Percentiles rank a stretch among this genome's conserved stretches.
These are phyloP conservation scores for Pipistrellus kuhlii DNA, from an alignment of 2,797 vertebrate species.

Conservation along the genomic window DNA sequence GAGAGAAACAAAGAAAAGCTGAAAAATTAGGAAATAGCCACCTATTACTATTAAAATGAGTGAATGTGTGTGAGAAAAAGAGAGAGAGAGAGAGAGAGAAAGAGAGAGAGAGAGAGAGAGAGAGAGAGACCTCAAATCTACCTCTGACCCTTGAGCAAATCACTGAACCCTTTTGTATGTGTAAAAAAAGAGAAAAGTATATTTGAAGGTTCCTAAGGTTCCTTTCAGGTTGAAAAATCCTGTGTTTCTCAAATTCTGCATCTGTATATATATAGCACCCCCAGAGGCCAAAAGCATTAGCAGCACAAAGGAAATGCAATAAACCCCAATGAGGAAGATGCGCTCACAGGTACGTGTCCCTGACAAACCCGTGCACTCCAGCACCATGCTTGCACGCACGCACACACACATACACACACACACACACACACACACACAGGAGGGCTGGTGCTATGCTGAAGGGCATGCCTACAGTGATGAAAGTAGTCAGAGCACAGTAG, in stretches of 20 bases:
- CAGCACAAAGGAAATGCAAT: constrained; percentile 73
- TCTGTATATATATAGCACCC: constrained; percentile 81
- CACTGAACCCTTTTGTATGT: background rate
- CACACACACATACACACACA: background rate
- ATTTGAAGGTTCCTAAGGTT: constrained; percentile 55
- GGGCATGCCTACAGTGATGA: background rate
- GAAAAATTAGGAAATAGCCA: background rate
- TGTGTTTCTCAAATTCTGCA: constrained; percentile 68
- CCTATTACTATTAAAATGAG: background rate
- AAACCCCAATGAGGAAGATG: constrained; percentile 3
- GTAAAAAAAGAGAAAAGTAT: constrained; percentile 64
- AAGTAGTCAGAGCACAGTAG: background rate
- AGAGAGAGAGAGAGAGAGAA: background rate
- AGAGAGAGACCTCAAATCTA: background rate
- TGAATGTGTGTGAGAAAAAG: background rate
- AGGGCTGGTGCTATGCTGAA: background rate
- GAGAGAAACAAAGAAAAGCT: background rate
- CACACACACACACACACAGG: background rate
- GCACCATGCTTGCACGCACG: background rate
- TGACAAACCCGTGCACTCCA: background rate
- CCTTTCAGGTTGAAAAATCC: constrained; percentile 67
- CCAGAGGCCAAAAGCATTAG: constrained; percentile 79
- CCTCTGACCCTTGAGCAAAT: constrained; percentile 21
- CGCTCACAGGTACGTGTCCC: background rate
- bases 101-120: background rate